A percentile compares a stretch with the other conserved stretches of the same genome.
These are phyloP conservation scores for Athene cunicularia DNA, from an alignment of 2,113 vertebrate species.

Conservation along the genomic window DNA sequence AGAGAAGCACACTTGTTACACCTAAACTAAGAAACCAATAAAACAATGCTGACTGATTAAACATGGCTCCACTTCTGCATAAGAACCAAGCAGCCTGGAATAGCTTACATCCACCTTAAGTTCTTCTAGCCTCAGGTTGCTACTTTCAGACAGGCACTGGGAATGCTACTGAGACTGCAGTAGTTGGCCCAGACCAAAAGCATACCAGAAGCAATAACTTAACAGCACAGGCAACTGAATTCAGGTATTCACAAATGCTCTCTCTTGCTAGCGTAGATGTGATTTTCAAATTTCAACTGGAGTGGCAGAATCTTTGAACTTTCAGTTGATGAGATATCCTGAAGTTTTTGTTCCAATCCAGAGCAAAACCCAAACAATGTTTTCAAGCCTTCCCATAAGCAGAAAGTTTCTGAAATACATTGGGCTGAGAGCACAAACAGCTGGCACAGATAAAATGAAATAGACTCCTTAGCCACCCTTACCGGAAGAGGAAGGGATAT, in stretches of 20 bases:
- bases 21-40: not conserved
- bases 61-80: not conserved
- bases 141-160: not conserved
- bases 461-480: not conserved
- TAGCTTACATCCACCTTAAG: not conserved
- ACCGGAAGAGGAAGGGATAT: not conserved
- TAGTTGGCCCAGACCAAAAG: not conserved
- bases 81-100: not conserved
- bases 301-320: not conserved
- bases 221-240: not conserved
- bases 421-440: not conserved
- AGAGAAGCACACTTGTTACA: not conserved
- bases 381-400: not conserved
- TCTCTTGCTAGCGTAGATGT: not conserved
- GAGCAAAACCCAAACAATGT: not conserved
- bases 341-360: not conserved
- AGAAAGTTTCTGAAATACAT: not conserved
- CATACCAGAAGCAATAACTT: not conserved
- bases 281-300: not conserved
- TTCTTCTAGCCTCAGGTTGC: not conserved
- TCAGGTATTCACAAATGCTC: not conserved
- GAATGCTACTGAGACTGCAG: not conserved
- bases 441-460: not conserved
- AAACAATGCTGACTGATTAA: not conserved
- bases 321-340: not conserved